Evolutionary conservation across 2,888 invertebrate genomes (phyloP), one percentile per base, ranked within the genome.

Genomic region (Eugnorisma glareosa): DNA sequence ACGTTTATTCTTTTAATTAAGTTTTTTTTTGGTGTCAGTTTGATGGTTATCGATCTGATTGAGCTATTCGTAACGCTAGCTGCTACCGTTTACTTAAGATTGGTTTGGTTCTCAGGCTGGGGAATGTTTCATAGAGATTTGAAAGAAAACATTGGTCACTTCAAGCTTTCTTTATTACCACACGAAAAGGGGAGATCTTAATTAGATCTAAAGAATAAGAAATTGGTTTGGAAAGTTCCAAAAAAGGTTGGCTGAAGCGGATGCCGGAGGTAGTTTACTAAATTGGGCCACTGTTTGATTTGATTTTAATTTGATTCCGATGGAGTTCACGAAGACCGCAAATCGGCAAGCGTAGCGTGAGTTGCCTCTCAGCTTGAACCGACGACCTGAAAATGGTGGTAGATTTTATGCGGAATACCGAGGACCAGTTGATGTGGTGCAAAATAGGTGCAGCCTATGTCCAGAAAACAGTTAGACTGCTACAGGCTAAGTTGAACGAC

Each of bases 11-110:
- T 69, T 59, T 64, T 54, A 18, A 48, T 75, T 51, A 45, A 13
- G 40, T 67, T 67, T 67, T 67, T 67, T 73, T 66, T 74, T 51
- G 4, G 45, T 73, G 43, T 31, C 1, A 15, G 7, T 71, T 48
- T 7, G 59, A 59, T 59, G 35, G 67, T 73, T 75, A 83, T 84
- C 79, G 70, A 28, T n/a, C 6, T 71, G 73, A 86, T 78, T 82
- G 70, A 82, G 74, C 68, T 48, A 59, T 81, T 72, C 57, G 63
- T 82, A 74, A 77, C 43, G 63, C 66, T 45, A 2, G 8, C 11
- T 28, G 83, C 83, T 85, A 83, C 85, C 59, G 85, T 81, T 81
- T 73, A 13, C 7, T 54, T 1, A 35, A 21, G 7, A 13, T 67
- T 15, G 21, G 59, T 72, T 81, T 31, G 64, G 70, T 73, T 83